Percentiles rank a stretch among this genome's conserved stretches.
phyloP scores from a whole-genome alignment of 2,888 invertebrate genomes.

The Tupiocoris notatus region DNA sequence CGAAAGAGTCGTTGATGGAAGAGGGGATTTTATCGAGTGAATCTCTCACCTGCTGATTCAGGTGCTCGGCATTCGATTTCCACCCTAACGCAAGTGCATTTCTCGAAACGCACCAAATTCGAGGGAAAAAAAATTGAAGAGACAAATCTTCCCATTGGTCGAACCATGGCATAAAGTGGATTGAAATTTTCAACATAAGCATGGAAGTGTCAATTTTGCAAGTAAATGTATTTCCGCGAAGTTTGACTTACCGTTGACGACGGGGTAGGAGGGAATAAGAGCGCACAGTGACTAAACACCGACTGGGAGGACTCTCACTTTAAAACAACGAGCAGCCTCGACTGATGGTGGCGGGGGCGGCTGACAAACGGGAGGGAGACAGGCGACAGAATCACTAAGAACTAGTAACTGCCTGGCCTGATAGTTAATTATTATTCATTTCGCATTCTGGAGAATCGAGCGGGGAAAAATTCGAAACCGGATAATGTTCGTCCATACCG shows the following conservation, averaged over 20 bases:
- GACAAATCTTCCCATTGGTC: no score
- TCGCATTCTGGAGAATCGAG: no score
- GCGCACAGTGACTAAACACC: slow-evolving; percentile 16
- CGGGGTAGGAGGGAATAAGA: slow-evolving; percentile 10
- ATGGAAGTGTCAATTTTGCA: no score
- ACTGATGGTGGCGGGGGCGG: not conserved
- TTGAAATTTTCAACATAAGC: no score
- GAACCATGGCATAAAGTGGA: no score
- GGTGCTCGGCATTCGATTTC: not conserved
- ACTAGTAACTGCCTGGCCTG: not conserved
- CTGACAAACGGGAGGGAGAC: not conserved
- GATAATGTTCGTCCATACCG: not conserved
- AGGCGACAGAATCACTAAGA: not conserved
- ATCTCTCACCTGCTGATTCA: not conserved
- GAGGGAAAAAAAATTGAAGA: no score
- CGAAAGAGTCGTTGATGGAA: not conserved
- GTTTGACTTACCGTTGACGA: not conserved
- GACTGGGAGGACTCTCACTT: slow-evolving; percentile 13
- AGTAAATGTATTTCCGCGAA: not conserved
- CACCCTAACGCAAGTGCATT: no score
- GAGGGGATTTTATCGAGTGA: not conserved
- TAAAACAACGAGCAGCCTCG: not conserved
- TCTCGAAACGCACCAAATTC: no score
- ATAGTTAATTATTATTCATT: no score
- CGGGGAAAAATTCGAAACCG: not conserved